These are phyloP conservation scores for Pseudanteris insignis DNA, from an alignment of 2,888 invertebrate genomes.

Conservation along the genomic window DNA sequence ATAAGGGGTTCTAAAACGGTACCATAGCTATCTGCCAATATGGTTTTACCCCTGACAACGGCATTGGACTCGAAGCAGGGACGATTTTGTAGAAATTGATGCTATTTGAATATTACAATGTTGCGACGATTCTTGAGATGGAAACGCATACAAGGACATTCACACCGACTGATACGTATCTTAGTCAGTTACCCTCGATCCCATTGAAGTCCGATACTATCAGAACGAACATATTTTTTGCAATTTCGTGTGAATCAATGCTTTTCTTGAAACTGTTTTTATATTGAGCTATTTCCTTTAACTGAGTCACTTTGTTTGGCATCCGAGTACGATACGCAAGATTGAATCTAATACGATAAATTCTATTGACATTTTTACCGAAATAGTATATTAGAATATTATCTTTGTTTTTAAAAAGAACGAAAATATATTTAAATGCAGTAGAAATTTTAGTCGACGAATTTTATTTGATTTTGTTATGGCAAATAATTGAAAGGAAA, in stretches of 20 bases:
- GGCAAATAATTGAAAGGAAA: no score
- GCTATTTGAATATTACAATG: constrained; percentile 62
- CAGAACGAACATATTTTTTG: constrained; percentile 24
- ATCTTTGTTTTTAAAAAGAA: no score
- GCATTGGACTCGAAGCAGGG: constrained; percentile 51
- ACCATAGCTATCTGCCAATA: constrained; percentile 63
- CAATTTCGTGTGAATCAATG: constrained; percentile 8
- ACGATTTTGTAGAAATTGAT: constrained; percentile 62
- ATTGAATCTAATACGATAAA: no score
- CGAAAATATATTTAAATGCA: no score
- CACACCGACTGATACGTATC: constrained; percentile 54
- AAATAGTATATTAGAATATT: no score
- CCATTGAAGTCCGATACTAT: constrained; percentile 28
- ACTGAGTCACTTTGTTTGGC: no score
- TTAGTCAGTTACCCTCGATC: constrained; percentile 34
- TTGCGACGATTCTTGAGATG: constrained; percentile 51
- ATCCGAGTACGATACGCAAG: no score
- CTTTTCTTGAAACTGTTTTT: no score
- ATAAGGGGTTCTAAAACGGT: constrained; percentile 65
- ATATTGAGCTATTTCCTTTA: no score
- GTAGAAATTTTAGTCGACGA: no score
- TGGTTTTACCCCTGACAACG: constrained; percentile 50
- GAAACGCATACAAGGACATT: constrained; percentile 48
- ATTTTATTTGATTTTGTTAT: no score
- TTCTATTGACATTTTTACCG: no score